phyloP scores from a whole-genome alignment of 1,140 invertebrate genomes.

The Drosophila rhopaloa region DNA sequence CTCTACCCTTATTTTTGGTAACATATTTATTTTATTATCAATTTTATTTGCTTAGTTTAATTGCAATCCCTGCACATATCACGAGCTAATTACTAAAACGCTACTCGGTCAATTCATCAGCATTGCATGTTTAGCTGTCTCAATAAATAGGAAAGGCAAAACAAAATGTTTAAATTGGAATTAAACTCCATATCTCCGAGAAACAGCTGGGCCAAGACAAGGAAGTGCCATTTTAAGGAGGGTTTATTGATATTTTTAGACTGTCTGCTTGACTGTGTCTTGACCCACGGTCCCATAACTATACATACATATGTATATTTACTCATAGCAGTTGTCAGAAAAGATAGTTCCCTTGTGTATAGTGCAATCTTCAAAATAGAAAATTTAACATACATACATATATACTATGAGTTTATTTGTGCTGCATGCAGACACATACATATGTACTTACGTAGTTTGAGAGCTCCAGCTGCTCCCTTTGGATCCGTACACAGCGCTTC shows the following conservation, averaged over 20 bases:
- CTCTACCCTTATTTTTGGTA: slow-evolving; percentile 1
- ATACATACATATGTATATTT: not conserved
- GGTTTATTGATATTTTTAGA: not conserved
- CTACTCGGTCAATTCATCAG: not conserved
- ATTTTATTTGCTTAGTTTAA: slow-evolving; percentile 3
- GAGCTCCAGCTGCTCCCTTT: slow-evolving; percentile 41
- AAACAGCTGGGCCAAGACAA: not conserved
- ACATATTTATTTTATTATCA: slow-evolving; percentile 2
- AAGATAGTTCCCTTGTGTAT: not conserved
- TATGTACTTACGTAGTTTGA: not conserved
- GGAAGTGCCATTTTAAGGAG: not conserved
- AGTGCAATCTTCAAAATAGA: not conserved
- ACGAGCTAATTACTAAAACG: not conserved
- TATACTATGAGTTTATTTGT: no score
- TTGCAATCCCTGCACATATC: slow-evolving; percentile 12
- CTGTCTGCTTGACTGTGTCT: not conserved
- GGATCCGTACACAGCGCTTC: slow-evolving; percentile 8
- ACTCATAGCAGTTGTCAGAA: not conserved
- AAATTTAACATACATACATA: not conserved
- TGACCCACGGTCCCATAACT: not conserved
- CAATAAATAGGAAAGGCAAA: not conserved
- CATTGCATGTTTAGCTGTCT: not conserved
- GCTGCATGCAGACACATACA: not conserved
- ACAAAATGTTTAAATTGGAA: no score
- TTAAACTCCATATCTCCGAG: not conserved